These are phyloP conservation scores for Drosophila diplacantha DNA, from an alignment of 2,888 invertebrate species.

Conservation along the genomic window DNA sequence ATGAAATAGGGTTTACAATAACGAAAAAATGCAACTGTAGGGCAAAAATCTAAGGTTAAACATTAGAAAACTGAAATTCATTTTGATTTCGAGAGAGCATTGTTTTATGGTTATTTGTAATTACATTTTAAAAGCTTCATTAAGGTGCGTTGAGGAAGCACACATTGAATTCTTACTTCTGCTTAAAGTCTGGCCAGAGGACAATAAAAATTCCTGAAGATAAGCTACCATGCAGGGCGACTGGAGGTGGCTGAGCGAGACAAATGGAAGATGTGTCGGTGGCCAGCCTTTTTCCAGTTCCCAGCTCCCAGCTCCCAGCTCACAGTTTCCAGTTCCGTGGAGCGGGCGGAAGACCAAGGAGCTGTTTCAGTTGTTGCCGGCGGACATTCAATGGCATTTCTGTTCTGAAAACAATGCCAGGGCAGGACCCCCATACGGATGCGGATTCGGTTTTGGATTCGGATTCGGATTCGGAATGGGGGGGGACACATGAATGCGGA, in stretches of 20 bases:
- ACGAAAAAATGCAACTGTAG: neutral
- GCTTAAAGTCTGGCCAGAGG: neutral
- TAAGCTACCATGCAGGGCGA: neutral
- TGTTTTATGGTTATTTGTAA: neutral
- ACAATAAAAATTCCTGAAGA: constrained; percentile 10
- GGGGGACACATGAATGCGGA: neutral
- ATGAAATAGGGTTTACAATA: constrained; percentile 1
- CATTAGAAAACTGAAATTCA: no score
- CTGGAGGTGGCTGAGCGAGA: constrained; percentile 25
- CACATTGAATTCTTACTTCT: neutral
- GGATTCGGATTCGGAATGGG: no score
- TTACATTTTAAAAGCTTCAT: neutral
- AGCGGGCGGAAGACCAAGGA: neutral
- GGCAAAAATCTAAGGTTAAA: neutral
- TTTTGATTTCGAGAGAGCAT: neutral
- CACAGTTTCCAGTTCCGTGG: neutral
- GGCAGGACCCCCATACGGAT: constrained; percentile 10
- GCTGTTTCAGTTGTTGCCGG: constrained; percentile 35
- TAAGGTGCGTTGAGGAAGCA: neutral
- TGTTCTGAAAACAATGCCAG: constrained; percentile 28
- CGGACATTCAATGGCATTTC: constrained; percentile 30
- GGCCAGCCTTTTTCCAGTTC: constrained; percentile 29
- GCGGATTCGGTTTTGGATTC: neutral
- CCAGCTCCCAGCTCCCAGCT: neutral
- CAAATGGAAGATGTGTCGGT: constrained; percentile 40